Conservation (phyloP, 2,888 invertebrate species). For the Eilema depressum region DNA sequence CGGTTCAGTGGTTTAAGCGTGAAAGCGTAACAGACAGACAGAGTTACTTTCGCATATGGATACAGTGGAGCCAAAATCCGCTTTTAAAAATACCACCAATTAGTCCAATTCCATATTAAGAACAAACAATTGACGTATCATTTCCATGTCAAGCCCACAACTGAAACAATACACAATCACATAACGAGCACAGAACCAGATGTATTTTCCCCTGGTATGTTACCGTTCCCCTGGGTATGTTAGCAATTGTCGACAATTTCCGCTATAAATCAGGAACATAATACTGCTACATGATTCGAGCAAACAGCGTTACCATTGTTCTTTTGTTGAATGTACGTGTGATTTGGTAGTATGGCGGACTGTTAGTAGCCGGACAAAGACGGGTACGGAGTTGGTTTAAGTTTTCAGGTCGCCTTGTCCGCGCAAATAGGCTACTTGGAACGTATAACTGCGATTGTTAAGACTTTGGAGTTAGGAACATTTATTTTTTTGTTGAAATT, state of each 20-base stretch:
- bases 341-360: slow-evolving; percentile 59
- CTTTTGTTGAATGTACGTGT: slow-evolving; percentile 54
- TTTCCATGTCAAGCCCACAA: background rate
- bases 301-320: slow-evolving; percentile 39
- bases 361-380: slow-evolving; percentile 61
- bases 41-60: no score
- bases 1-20: no score
- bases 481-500: background rate
- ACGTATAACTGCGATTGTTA: slow-evolving; percentile 48
- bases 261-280: slow-evolving; percentile 47
- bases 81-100: background rate
- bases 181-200: background rate
- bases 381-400: slow-evolving; percentile 70
- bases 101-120: background rate
- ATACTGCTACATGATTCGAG: slow-evolving; percentile 42
- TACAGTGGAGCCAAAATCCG: background rate
- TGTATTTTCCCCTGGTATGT: slow-evolving; percentile 5
- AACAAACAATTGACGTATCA: background rate
- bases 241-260: slow-evolving; percentile 19
- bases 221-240: slow-evolving; percentile 6
- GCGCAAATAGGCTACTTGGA: slow-evolving; percentile 74
- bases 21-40: no score
- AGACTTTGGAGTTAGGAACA: slow-evolving; percentile 50
- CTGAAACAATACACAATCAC: background rate
- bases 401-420: slow-evolving; percentile 68